Percentiles rank a stretch among this genome's conserved stretches.
Conservation (phyloP, 2,888 invertebrate species). For the Zonitis immaculata region DNA sequence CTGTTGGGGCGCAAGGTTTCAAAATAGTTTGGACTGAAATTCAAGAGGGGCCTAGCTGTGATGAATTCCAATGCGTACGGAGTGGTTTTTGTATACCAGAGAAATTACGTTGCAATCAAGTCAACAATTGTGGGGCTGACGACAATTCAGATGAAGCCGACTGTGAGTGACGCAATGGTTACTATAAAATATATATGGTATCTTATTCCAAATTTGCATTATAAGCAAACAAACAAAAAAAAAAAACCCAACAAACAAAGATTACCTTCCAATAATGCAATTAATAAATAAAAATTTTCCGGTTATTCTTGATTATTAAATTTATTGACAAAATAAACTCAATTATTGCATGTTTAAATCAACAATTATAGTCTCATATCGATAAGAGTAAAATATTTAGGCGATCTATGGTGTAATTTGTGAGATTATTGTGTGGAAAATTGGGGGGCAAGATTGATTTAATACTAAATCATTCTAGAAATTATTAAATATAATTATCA, state of each 20-base stretch:
- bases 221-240: constrained; percentile 16
- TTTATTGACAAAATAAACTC: no score
- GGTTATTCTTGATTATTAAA: no score
- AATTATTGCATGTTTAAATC: no score
- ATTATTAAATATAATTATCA: neutral
- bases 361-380: no score
- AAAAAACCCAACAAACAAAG: neutral
- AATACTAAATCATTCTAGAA: no score
- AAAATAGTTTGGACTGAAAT: constrained; percentile 95
- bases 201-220: constrained; percentile 27
- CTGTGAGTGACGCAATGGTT: constrained; percentile 61
- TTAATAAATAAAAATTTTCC: no score
- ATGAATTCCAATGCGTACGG: constrained; percentile 66
- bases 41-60: constrained; percentile 59
- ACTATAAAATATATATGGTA: constrained; percentile 22
- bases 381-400: no score
- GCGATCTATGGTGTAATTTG: neutral
- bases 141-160: constrained; percentile 71
- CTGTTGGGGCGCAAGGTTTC: constrained; percentile 91
- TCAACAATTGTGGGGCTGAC: constrained; percentile 79
- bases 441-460: no score
- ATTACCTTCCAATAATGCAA: no score
- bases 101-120: constrained; percentile 69
- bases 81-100: constrained; percentile 76
- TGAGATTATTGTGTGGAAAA: no score